Evolutionary conservation across 2,888 invertebrate species (phyloP).

Genomic region (Andrena chrysosceles): DNA sequence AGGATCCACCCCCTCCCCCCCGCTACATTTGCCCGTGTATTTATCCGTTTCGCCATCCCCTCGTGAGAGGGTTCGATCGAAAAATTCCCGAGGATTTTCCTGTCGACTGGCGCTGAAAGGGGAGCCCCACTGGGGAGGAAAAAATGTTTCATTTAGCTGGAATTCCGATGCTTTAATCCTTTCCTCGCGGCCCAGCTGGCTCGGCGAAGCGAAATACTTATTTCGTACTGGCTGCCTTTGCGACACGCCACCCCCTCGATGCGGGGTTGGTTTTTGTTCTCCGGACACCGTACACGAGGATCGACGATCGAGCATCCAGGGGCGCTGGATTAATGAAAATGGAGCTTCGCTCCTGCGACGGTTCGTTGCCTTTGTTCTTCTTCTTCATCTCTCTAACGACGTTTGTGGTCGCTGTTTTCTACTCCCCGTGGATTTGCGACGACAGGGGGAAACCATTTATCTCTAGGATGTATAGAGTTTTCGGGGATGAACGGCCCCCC

Average conservation of each 20-base stretch:
- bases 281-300: not conserved
- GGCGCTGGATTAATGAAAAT: slow-evolving; percentile 11
- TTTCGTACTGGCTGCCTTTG: not conserved
- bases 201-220: not conserved
- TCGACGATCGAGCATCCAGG: not conserved
- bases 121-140: not conserved
- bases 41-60: slow-evolving; percentile 16
- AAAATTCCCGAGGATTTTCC: not conserved
- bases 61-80: not conserved
- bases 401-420: not conserved
- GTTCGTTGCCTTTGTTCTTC: slow-evolving; percentile 14
- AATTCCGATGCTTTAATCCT: not conserved
- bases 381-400: slow-evolving; percentile 19
- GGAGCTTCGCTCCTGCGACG: not conserved
- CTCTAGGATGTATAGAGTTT: no score
- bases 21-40: slow-evolving; percentile 28
- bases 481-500: no score
- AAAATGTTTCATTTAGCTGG: slow-evolving; percentile 4
- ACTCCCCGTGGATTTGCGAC: no score
- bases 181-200: not conserved
- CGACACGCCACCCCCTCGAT: not conserved
- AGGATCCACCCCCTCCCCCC: slow-evolving; percentile 2
- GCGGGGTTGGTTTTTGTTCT: not conserved
- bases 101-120: not conserved
- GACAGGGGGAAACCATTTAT: no score